Base-by-base conservation (phyloP, 2,113 vertebrate species). In the Murina feae region DNA sequence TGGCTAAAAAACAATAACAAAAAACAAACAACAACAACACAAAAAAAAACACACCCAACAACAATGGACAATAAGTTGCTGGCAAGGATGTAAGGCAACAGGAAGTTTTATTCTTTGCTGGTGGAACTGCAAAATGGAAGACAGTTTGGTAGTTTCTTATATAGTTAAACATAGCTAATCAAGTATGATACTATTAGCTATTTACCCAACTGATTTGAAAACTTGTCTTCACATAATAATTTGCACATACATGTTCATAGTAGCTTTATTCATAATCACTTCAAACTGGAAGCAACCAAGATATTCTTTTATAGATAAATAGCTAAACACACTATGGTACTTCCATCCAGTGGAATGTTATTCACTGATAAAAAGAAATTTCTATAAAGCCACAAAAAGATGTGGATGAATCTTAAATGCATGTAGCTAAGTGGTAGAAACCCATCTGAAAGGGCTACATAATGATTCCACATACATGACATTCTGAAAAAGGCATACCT, bases 171-270 rank as follows among this genome's bases (percentile, higher is more conserved):
- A 13, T 28, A 25, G 9, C 74, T 89, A 55, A 75, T 55, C 44
- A 30, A 55, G 30, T 23, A 37, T 65, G 55, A 12, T 9, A 16
- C 23, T 74, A 39, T n/a, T 25, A 49, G n/a, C 12, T 75, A 55
- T 93, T 88, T 93, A 75, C 30, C 12, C 47, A 74, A 51, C 14
- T 74, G 55, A 53, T 88, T 53, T 88, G 84, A 93, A 93, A 82
- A 63, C 28, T 49, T 72, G 30, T 39, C 28, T 93, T 30, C 5
- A 18, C 13, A n/a, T 28, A 86, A 63, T 76, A 44, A 60, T 35
- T 80, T 93, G 32, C 42, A 30, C 8, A 30, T 82, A 58, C 71
- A 42, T 30, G 44, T 74, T 53, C 66, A 84, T 25, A 71, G 17
- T n/a, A 37, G 5, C 47, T 74, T 39, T 49, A 42, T 74, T 90